A percentile compares a stretch with the other conserved stretches of the same genome.
These are phyloP conservation scores for Onychomys arenicola DNA, from an alignment of 2,797 vertebrate species.

Conservation along the genomic window DNA sequence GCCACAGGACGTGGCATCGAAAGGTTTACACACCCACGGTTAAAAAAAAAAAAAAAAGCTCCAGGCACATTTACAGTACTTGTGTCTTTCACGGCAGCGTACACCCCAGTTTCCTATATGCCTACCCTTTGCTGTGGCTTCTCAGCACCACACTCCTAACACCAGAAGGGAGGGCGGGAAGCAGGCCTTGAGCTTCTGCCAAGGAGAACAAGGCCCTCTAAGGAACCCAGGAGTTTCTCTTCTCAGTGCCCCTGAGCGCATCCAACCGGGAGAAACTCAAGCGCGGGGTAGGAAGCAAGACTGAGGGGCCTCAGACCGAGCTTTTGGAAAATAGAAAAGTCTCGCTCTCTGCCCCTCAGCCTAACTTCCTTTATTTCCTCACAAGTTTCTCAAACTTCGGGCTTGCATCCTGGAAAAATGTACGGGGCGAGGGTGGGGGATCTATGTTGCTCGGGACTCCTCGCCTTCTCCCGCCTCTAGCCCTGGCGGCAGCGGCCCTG, in stretches of 20 bases:
- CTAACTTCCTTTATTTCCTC: constrained; percentile 84
- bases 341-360: constrained; percentile 86
- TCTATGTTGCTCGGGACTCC: constrained; percentile 36
- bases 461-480: constrained; percentile 56
- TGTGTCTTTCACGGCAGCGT: constrained; percentile 17
- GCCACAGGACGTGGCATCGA: constrained; percentile 21
- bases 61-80: not conserved
- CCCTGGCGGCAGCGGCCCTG: constrained; percentile 61
- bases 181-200: constrained; percentile 61
- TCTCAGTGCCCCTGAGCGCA: constrained; percentile 70
- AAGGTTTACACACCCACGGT: not conserved
- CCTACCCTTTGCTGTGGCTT: constrained; percentile 72
- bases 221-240: constrained; percentile 68
- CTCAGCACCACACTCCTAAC: constrained; percentile 75
- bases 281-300: constrained; percentile 84
- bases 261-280: constrained; percentile 82
- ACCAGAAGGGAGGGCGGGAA: constrained; percentile 64
- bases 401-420: constrained; percentile 78
- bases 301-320: constrained; percentile 86
- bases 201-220: constrained; percentile 70
- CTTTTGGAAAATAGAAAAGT: constrained; percentile 85
- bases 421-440: constrained; percentile 11
- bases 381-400: constrained; percentile 84
- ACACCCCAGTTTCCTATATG: constrained; percentile 32
- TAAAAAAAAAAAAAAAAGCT: not conserved